A percentile compares a stretch with the other conserved stretches of the same genome.
phyloP scores from a whole-genome alignment of 1,140 invertebrate genomes.

The Cheumatopsyche charites region DNA sequence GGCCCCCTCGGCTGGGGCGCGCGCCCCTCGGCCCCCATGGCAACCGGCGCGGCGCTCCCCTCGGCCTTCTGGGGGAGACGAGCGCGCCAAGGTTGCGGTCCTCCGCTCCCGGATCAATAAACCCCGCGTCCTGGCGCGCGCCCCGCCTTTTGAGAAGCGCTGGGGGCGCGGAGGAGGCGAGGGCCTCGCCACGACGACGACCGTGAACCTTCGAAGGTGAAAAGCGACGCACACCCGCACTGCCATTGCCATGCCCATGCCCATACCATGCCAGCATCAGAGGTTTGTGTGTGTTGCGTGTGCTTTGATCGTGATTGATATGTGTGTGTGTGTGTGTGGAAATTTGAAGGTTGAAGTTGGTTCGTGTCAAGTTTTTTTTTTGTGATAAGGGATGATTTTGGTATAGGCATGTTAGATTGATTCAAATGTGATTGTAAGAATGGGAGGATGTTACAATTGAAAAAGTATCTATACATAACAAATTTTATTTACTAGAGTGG shows the following conservation, averaged over 20 bases:
- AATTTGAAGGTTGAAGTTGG: no score
- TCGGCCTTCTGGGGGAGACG: constrained; percentile 25
- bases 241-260: not conserved
- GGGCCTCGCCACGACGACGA: not conserved
- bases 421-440: no score
- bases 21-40: constrained; percentile 12
- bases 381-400: no score
- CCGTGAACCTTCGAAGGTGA: not conserved
- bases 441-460: no score
- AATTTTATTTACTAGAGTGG: no score
- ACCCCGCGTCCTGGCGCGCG: constrained; percentile 24
- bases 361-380: no score
- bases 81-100: constrained; percentile 35
- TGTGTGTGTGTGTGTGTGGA: no score
- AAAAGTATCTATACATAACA: no score
- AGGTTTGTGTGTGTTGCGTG: not conserved
- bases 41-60: constrained; percentile 5
- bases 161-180: not conserved
- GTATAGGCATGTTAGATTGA: no score
- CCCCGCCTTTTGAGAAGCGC: constrained; percentile 9
- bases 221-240: not conserved
- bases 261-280: no score
- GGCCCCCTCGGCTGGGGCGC: constrained; percentile 6
- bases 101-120: constrained; percentile 35
- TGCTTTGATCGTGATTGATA: not conserved